Evolutionary conservation across 2,888 invertebrate species (phyloP).

Genomic region (Chelonus formosanus): DNA sequence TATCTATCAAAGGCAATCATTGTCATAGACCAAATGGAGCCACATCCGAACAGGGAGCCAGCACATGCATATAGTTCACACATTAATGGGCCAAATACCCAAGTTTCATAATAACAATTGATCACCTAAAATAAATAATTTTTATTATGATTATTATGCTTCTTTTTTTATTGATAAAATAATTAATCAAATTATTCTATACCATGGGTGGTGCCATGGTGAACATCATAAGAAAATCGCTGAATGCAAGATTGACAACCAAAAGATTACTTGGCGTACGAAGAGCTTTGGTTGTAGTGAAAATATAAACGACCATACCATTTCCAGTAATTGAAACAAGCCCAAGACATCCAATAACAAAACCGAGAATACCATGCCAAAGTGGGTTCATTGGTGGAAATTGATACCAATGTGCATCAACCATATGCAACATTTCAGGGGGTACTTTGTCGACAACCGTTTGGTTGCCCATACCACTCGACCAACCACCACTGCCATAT

Average conservation of each 20-base stretch:
- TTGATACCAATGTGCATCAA: conserved; percentile 87
- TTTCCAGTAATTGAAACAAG: conserved; percentile 76
- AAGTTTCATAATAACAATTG: conserved; percentile 81
- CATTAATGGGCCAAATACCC: conserved; percentile 75
- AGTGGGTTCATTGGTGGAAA: conserved; percentile 89
- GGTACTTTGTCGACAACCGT: conserved; percentile 83
- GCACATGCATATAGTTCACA: conserved; percentile 88
- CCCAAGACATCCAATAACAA: conserved; percentile 80
- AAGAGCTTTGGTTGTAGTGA: conserved; percentile 76
- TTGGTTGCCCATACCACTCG: conserved; percentile 70
- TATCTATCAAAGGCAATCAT: conserved; percentile 93
- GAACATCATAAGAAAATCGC: conserved; percentile 90
- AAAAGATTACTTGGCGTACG: conserved; percentile 91
- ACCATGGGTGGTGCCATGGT: conserved; percentile 83
- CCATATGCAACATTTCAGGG: conserved; percentile 78
- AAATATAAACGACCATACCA: conserved; percentile 80
- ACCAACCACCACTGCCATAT: conserved; percentile 63
- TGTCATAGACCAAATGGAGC: conserved; percentile 93
- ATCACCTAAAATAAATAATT: conserved; percentile 65
- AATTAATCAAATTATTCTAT: not conserved
- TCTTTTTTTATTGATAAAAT: not conserved
- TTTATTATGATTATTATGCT: not conserved
- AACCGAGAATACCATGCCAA: conserved; percentile 84
- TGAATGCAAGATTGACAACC: conserved; percentile 90
- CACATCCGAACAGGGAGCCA: conserved; percentile 89